Conservation (phyloP, 64 coral and sea anemone species). For the Dendrophyllia cribrosa region DNA sequence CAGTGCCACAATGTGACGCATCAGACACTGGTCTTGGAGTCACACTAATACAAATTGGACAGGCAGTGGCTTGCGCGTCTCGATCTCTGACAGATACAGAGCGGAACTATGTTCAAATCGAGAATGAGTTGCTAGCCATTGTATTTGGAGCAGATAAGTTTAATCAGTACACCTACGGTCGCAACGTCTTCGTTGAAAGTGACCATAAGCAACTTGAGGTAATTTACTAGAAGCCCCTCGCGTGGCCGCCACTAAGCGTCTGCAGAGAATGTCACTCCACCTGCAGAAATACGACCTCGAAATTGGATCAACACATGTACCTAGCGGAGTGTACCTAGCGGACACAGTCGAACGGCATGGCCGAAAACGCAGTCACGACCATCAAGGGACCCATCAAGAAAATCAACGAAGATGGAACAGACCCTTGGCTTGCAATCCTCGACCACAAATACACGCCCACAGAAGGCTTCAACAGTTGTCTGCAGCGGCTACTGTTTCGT, state of each 20-base stretch:
- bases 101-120: background rate
- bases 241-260: background rate
- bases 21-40: conserved; percentile 22
- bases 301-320: too few species aligned
- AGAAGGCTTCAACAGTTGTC: too few species aligned
- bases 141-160: conserved; percentile 32
- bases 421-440: too few species aligned
- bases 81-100: background rate
- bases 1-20: background rate
- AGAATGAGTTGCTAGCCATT: background rate
- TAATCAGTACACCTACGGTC: conserved; percentile 16
- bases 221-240: background rate
- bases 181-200: background rate
- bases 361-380: too few species aligned
- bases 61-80: background rate
- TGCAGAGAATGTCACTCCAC: background rate
- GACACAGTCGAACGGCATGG: too few species aligned
- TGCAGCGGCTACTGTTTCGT: background rate
- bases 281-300: background rate
- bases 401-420: too few species aligned
- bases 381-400: too few species aligned
- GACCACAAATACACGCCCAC: too few species aligned
- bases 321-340: too few species aligned
- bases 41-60: background rate
- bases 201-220: conserved; percentile 12